Percentiles rank a stretch among this genome's conserved stretches.
phyloP scores from a whole-genome alignment of 2,888 invertebrate species.

The Aleiodes alternator region DNA sequence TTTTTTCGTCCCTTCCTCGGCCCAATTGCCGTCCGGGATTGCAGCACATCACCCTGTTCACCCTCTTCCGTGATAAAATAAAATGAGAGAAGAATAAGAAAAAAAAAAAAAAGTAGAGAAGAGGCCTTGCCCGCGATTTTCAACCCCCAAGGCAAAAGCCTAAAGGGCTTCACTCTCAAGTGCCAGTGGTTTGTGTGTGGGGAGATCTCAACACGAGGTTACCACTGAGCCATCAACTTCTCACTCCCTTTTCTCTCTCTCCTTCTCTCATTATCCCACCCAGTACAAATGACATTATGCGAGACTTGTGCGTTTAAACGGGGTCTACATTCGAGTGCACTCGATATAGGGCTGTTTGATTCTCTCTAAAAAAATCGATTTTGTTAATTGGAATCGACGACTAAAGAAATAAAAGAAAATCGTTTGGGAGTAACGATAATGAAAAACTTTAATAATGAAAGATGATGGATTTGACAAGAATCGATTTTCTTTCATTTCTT shows the following conservation, averaged over 20 bases:
- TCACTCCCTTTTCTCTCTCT: neutral
- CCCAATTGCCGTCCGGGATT: neutral
- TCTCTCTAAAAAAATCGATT: no score
- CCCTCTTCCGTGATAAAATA: neutral
- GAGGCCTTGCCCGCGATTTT: conserved; percentile 31
- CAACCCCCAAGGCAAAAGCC: conserved; percentile 21
- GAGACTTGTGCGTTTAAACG: conserved; percentile 10
- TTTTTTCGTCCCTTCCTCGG: neutral
- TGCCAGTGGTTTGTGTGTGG: conserved; percentile 8
- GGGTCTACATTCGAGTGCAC: neutral
- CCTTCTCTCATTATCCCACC: neutral
- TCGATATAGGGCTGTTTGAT: neutral
- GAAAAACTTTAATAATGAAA: no score
- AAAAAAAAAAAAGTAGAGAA: neutral
- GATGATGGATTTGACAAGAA: no score
- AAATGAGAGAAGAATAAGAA: neutral
- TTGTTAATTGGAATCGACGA: no score
- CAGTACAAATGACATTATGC: conserved; percentile 11
- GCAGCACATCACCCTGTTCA: neutral
- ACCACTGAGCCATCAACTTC: neutral
- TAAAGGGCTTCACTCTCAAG: conserved; percentile 16
- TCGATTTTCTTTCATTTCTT: no score
- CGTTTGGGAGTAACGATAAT: no score
- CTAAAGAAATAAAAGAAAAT: no score
- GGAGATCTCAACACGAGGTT: neutral